These are phyloP conservation scores for Bradypodion ventrale DNA, from an alignment of 2,797 vertebrate genomes.

Conservation along the genomic window DNA sequence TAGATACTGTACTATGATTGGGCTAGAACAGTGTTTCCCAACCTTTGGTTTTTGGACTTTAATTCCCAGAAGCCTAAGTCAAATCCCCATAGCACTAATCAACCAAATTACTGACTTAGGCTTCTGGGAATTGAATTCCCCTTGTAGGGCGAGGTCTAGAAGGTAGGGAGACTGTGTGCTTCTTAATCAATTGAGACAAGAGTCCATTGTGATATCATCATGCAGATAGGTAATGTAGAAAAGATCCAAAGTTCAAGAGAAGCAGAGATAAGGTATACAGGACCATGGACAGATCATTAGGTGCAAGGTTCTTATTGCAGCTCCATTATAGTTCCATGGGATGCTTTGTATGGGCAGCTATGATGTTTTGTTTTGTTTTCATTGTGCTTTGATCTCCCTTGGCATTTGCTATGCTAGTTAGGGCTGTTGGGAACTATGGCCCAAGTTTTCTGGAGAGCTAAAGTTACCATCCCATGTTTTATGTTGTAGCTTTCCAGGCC, in stretches of 20 bases:
- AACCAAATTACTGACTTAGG: too few relatives aligned
- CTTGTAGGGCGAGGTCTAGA: background rate
- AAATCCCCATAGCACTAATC: too few relatives aligned
- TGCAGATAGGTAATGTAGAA: background rate
- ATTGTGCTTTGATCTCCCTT: too few relatives aligned
- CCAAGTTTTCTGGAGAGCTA: too few relatives aligned
- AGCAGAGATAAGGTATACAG: background rate
- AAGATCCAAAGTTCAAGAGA: background rate
- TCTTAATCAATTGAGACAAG: background rate
- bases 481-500: background rate
- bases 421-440: background rate
- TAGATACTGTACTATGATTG: background rate
- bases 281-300: constrained; percentile 25
- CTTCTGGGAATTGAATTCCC: too few relatives aligned
- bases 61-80: too few relatives aligned
- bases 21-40: too few relatives aligned
- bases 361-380: too few relatives aligned
- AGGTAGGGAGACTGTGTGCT: background rate
- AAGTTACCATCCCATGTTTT: too few relatives aligned
- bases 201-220: background rate
- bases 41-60: too few relatives aligned
- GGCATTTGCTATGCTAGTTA: background rate
- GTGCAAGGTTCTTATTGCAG: background rate
- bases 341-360: background rate
- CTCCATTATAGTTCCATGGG: background rate